A percentile compares a stretch with the other conserved stretches of the same genome.
phyloP scores from a whole-genome alignment of 1,140 invertebrate genomes.

The Cardiocondyla obscurior region DNA sequence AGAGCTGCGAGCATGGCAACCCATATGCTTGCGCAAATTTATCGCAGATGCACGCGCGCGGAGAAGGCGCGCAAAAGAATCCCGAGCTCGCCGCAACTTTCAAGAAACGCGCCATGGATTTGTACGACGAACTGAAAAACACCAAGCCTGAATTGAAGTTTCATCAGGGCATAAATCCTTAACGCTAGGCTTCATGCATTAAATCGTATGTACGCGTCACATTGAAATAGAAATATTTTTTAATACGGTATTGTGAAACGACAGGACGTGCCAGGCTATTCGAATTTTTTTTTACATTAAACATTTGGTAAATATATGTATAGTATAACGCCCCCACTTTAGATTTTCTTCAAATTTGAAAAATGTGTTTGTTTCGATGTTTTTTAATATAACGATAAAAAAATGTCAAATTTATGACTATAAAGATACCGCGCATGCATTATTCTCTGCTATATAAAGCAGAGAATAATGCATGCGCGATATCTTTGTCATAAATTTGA shows the following conservation, averaged over 20 bases:
- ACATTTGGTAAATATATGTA: no score
- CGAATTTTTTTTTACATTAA: no score
- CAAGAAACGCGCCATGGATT: slow-evolving; percentile 87
- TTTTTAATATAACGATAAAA: no score
- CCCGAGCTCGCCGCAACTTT: slow-evolving; percentile 88
- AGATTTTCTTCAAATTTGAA: neutral
- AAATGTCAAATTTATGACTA: no score
- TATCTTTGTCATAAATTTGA: no score
- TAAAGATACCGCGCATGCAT: no score
- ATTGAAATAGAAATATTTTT: neutral
- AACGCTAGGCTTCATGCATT: neutral
- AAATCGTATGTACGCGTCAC: neutral
- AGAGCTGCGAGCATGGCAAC: slow-evolving; percentile 92
- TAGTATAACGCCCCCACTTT: no score
- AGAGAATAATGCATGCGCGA: no score
- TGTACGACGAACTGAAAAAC: slow-evolving; percentile 88
- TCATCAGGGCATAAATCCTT: slow-evolving; percentile 85
- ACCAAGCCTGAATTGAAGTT: slow-evolving; percentile 85
- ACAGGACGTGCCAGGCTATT: neutral
- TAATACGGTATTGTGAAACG: neutral
- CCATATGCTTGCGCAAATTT: slow-evolving; percentile 94
- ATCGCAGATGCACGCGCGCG: slow-evolving; percentile 91
- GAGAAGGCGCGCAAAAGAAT: slow-evolving; percentile 90
- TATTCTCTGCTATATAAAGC: no score
- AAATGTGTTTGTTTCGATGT: no score